Evolutionary conservation across 1,140 invertebrate species (phyloP), one percentile per base, ranked within the genome.

Genomic region (Dendroctonus ponderosae): DNA sequence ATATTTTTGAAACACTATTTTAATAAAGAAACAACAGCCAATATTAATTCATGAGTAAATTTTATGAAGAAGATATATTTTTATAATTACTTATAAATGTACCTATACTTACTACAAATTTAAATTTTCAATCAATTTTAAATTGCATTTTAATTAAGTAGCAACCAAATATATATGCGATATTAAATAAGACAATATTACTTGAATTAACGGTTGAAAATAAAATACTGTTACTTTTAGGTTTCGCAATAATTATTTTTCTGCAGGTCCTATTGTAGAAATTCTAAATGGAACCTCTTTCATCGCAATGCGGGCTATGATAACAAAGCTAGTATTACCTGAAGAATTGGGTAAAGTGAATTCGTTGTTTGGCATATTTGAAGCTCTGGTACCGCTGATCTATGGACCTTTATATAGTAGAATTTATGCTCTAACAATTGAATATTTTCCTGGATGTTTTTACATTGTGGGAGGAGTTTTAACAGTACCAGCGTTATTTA

Each of bases 321-420:
- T 86, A 54, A 90, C 89, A 0, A 92, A 92, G 78, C 77, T 92
- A 56, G 87, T 91, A 3, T 83, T 84, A 8, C 82, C 85, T 42
- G 84, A 87, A 67, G 88, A 90, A 78, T 78, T 89, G 70, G 88
- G 90, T 38, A 91, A 92, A 80, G 87, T 91, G 6, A 91, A 91
- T 73, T 92, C 90, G 0, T 78, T 92, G 43, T 90, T 91, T 66
- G 90, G 90, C 0, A 82, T 91, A 11, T 89, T 86, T n/a, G 90
- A 92, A 77, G 88, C 89, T 0, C 80, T 91, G 63, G 89, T 90
- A 84, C 89, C 90, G 3, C 79, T 92, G 40, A 82, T 91, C 9
- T 91, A 90, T 78, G 88, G 87, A 0, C 90, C 90, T 0, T 88
- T 91, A 85, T 91, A 91, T 72, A 89, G 87, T 40, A 83, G 84